Percentiles rank a stretch among this genome's conserved stretches.
phyloP scores from a whole-genome alignment of 1,140 invertebrate species.

The Drosophila pseudoananassae region DNA sequence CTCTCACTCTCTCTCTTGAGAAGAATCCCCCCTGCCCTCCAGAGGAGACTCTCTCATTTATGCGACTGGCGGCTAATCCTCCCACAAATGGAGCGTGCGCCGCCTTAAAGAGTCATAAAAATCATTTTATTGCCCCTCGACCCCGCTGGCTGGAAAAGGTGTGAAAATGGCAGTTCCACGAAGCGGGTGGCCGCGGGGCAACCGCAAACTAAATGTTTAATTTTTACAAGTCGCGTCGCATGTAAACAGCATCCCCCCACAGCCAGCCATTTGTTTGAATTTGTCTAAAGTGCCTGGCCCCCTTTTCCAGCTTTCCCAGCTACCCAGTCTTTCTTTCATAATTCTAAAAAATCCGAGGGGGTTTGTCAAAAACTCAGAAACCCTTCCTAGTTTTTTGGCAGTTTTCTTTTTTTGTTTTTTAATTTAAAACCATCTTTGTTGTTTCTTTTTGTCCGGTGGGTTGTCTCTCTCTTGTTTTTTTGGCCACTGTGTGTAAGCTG shows the following conservation, averaged over 20 bases:
- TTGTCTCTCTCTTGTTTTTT: slow-evolving; percentile 33
- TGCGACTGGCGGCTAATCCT: slow-evolving; percentile 60
- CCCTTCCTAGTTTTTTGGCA: slow-evolving; percentile 52
- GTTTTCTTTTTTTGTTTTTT: slow-evolving; percentile 68
- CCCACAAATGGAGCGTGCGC: slow-evolving; percentile 52
- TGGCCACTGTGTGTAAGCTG: slow-evolving; percentile 50
- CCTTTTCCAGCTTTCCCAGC: slow-evolving; percentile 1
- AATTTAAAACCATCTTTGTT: slow-evolving; percentile 80
- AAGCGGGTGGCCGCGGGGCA: neutral
- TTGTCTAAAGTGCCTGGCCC: slow-evolving; percentile 75
- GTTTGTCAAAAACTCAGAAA: slow-evolving; percentile 56
- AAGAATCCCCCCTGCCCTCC: too few species aligned
- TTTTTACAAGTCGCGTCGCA: slow-evolving; percentile 65
- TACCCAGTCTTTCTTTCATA: slow-evolving; percentile 56
- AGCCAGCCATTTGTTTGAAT: slow-evolving; percentile 76
- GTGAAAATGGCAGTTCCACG: slow-evolving; percentile 34
- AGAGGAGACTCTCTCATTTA: slow-evolving; percentile 52
- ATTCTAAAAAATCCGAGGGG: slow-evolving; percentile 35
- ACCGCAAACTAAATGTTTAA: slow-evolving; percentile 79
- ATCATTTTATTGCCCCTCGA: slow-evolving; percentile 57
- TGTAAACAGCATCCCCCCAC: slow-evolving; percentile 61
- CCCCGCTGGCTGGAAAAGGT: slow-evolving; percentile 47
- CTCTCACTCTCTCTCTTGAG: slow-evolving; percentile 7
- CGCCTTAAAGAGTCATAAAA: slow-evolving; percentile 78
- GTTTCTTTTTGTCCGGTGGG: slow-evolving; percentile 60